A percentile compares a stretch with the other conserved stretches of the same genome.
phyloP scores from a whole-genome alignment of 2,888 invertebrate genomes.

The Thereva nobilitata region DNA sequence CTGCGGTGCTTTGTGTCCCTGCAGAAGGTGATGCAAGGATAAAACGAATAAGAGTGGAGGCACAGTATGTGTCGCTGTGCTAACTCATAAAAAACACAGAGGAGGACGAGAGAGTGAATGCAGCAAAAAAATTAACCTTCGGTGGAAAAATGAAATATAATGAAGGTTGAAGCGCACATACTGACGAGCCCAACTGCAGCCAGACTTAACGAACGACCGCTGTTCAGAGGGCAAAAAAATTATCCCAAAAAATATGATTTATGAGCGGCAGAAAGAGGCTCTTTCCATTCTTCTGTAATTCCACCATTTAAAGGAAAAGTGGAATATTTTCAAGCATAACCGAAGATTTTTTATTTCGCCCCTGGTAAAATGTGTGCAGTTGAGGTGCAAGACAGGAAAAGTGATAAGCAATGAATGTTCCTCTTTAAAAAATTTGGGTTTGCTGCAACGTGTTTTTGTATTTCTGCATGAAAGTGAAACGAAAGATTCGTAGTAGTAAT shows the following conservation, averaged over 20 bases:
- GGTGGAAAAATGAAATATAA: conserved; percentile 42
- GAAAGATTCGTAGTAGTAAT: too few relatives aligned
- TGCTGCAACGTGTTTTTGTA: too few relatives aligned
- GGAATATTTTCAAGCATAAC: background rate
- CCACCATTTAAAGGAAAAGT: background rate
- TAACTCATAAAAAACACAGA: conserved; percentile 13
- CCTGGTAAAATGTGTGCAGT: conserved; percentile 17
- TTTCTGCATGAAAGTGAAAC: too few relatives aligned
- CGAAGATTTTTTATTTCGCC: background rate
- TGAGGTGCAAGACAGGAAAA: background rate
- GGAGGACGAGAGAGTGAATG: conserved; percentile 22
- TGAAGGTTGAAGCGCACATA: conserved; percentile 39
- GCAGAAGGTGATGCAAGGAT: background rate
- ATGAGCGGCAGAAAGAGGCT: conserved; percentile 32
- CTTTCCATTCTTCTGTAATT: conserved; percentile 30
- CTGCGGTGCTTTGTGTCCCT: conserved; percentile 1
- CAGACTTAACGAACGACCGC: conserved; percentile 37
- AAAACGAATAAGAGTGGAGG: background rate
- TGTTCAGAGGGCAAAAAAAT: conserved; percentile 26
- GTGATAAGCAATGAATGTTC: background rate
- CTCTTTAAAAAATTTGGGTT: too few relatives aligned
- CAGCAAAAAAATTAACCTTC: conserved; percentile 38
- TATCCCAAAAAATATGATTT: conserved; percentile 41
- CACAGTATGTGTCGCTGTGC: conserved; percentile 32
- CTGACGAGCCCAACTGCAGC: conserved; percentile 11